Conservation (phyloP, 2,113 vertebrate species). For the Corythornis cristatus region DNA sequence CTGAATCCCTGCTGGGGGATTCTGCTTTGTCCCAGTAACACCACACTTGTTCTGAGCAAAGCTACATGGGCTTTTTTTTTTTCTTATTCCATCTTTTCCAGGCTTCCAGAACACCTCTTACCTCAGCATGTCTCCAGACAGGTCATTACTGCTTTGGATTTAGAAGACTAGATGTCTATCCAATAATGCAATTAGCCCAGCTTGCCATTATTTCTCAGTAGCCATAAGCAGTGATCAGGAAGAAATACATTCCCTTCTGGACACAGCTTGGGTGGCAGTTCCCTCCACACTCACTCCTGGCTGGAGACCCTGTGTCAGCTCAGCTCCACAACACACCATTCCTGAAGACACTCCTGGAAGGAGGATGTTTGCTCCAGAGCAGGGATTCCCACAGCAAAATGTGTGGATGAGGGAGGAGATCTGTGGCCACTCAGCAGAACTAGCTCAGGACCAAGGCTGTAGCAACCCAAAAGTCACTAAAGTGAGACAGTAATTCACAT, state of each 20-base stretch:
- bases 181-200: slow-evolving; percentile 51
- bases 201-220: slow-evolving; percentile 6
- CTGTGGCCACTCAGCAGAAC: neutral
- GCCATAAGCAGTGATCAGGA: neutral
- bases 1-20: rapidly evolving
- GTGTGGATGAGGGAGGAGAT: neutral
- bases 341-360: neutral
- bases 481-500: neutral
- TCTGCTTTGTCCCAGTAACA: neutral
- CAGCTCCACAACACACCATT: neutral
- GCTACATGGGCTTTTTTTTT: neutral
- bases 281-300: rapidly evolving
- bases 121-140: neutral
- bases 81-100: neutral
- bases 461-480: neutral
- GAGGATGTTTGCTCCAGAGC: neutral
- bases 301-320: neutral
- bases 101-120: neutral
- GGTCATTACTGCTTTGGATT: slow-evolving; percentile 43
- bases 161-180: slow-evolving; percentile 58
- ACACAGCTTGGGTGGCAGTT: neutral
- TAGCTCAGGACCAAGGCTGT: neutral
- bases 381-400: neutral
- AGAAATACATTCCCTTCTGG: neutral
- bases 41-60: neutral